Evolutionary conservation across 2,113 vertebrate species (phyloP), one percentile per base, ranked within the genome.

Genomic region (Chauna torquata): DNA sequence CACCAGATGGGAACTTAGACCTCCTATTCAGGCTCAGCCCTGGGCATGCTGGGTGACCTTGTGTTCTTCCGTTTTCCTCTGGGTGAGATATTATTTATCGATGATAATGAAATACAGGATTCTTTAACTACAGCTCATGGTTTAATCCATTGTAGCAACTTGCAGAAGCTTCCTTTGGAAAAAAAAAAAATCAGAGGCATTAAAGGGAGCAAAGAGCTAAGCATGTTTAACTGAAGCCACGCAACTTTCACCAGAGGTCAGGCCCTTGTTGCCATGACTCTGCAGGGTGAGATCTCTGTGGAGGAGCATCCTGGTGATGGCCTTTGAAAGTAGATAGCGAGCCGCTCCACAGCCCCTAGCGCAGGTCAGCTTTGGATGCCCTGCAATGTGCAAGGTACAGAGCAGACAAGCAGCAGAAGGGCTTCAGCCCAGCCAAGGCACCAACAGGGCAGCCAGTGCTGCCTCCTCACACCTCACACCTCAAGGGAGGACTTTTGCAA

Each of bases 81-180:
- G 81, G 83, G 80, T 82, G 93, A 96, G 89, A 58, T 42, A 70
- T 88, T 95, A 93, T 94, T 94, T 95, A 92, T 74, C 94, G 38
- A 19, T 27, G 34, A 92, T 71, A 95, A 88, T 86, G 88, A 95
- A 90, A 90, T 38, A 88, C 55, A 61, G 65, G 80, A 66, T 86
- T 88, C 86, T 88, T 92, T 91, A 71, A 50, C 83, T 92, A 18
- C 62, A 8, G 38, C 76, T 86, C 76, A 6, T 3, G 44, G 91
- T 94, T 91, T 96, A 81, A 91, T 92, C 94, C 88, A 64, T 88
- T 92, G 76, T 78, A 77, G 80, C 80, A 86, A 83, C 80, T 88
- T 34, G 84, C 52, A 90, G 64, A 27, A 84, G 52, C 82, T 90
- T 82, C 59, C 71, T 68, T 62, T 65, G 62, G 32, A 42, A 57